Percentiles rank a stretch among this genome's conserved stretches.
These are phyloP conservation scores for Leucophenga maculata DNA, from an alignment of 2,888 invertebrate species.

Conservation along the genomic window DNA sequence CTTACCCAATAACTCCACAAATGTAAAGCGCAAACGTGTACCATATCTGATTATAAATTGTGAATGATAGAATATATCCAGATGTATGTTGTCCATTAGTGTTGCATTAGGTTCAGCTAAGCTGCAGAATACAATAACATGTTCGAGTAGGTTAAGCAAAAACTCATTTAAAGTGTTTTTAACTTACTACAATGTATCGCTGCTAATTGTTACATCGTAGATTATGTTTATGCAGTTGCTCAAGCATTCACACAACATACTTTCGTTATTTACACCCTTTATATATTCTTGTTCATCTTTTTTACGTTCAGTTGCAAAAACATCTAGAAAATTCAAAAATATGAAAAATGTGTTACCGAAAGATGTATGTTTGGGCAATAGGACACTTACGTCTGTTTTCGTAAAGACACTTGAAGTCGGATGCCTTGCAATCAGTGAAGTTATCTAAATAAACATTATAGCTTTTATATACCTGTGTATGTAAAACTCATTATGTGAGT, in stretches of 20 bases:
- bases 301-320: constrained; percentile 47
- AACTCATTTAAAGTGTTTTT: neutral
- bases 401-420: constrained; percentile 63
- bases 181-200: constrained; percentile 51
- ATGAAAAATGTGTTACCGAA: neutral
- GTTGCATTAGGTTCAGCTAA: constrained; percentile 27
- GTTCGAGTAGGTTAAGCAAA: neutral
- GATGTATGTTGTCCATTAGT: constrained; percentile 33
- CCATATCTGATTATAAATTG: constrained; percentile 70
- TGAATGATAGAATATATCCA: constrained; percentile 70
- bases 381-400: constrained; percentile 59
- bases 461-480: neutral
- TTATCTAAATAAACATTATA: constrained; percentile 48
- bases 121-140: constrained; percentile 27
- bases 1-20: constrained; percentile 72
- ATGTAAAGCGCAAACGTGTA: constrained; percentile 70
- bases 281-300: constrained; percentile 54
- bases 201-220: constrained; percentile 51
- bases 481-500: too few species aligned
- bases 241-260: constrained; percentile 67
- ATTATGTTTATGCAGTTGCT: constrained; percentile 64
- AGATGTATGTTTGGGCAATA: neutral
- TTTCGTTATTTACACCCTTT: constrained; percentile 49
- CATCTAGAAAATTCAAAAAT: constrained; percentile 48
- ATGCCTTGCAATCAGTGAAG: constrained; percentile 58